phyloP scores from a whole-genome alignment of 2,113 vertebrate genomes.

The Malaclemys terrapin region DNA sequence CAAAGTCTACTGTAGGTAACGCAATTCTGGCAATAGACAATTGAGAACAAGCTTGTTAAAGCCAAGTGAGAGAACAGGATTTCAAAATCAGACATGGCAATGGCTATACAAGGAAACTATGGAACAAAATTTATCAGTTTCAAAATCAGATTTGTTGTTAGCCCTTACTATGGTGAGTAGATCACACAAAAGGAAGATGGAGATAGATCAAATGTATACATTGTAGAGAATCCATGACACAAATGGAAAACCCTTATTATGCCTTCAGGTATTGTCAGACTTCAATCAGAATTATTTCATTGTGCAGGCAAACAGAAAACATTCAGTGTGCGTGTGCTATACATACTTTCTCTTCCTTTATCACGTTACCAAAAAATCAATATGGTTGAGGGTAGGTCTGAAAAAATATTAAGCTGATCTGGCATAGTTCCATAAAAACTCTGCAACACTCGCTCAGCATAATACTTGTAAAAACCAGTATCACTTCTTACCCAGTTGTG shows the following conservation, averaged over 20 bases:
- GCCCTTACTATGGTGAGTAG: slow-evolving; percentile 62
- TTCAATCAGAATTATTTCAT: slow-evolving; percentile 51
- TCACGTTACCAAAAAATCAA: slow-evolving; percentile 39
- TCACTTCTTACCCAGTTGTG: neutral
- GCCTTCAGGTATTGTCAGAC: slow-evolving; percentile 61
- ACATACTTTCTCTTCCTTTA: slow-evolving; percentile 14
- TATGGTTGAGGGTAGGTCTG: slow-evolving; percentile 25
- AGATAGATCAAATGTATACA: slow-evolving; percentile 48
- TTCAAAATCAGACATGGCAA: slow-evolving; percentile 69
- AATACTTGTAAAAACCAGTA: neutral
- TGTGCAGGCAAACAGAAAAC: slow-evolving; percentile 38
- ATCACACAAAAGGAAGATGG: slow-evolving; percentile 53
- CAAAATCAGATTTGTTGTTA: slow-evolving; percentile 76
- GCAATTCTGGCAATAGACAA: slow-evolving; percentile 12
- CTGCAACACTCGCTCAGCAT: accelerated
- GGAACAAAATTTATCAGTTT: slow-evolving; percentile 77
- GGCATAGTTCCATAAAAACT: slow-evolving; percentile 30
- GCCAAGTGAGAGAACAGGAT: slow-evolving; percentile 69
- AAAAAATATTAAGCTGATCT: slow-evolving; percentile 31
- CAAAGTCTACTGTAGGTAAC: neutral
- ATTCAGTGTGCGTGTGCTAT: neutral
- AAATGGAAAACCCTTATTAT: slow-evolving; percentile 61
- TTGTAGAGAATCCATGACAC: slow-evolving; percentile 9
- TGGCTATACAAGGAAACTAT: slow-evolving; percentile 78
- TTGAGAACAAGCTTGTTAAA: slow-evolving; percentile 53